Base-by-base conservation (phyloP, 2,797 vertebrate genomes). In the Clarias fuscus region DNA sequence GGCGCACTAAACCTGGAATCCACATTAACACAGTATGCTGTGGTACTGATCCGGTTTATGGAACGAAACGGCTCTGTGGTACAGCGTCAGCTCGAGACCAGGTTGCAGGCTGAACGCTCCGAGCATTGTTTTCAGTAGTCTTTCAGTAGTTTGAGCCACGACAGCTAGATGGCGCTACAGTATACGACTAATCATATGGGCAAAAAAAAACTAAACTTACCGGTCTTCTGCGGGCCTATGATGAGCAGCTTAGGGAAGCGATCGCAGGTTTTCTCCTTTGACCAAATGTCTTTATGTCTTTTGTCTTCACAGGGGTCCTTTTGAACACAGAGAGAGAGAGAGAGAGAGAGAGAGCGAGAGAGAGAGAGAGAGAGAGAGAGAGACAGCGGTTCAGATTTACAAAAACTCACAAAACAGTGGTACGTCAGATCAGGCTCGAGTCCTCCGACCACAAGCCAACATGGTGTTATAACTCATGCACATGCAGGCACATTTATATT, bases 261-360 rank as follows among this genome's bases (percentile, higher is more conserved):
- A 91, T 99, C 98, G 92, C 98, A 99, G 4, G 98, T 99, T 95
- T 99, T 99, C 93, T 99, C 98, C 94, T 99, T 99, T 86, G 98
- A 99, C 98, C 98, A 99, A 92, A 99, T 99, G 93, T 99, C 98
- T 94, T 99, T 99, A 95, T 99, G 98, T 59, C 98, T 96, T 93
- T 99, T 99, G 95, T 99, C 98, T 93, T 99, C 98, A 75, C 98
- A 99, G 84, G 98, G 98, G 95, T 99, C 98, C 98, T 99, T 93
- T 93, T 92, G 88, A 1, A 59, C 40, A 88, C 80, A 87, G 17
- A 80, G 30, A 30, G 5, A 67, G 48, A 24, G 33, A 59, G 64
- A 88, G 84, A 87, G 15, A 76, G n/a, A 30, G 7, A 61, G 48
- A 24, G 33, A 84, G 30, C 1, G 30, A 30, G 30, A 30, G 30